Evolutionary conservation across 2,888 invertebrate species (phyloP).

Genomic region (Anthoptus insignis): DNA sequence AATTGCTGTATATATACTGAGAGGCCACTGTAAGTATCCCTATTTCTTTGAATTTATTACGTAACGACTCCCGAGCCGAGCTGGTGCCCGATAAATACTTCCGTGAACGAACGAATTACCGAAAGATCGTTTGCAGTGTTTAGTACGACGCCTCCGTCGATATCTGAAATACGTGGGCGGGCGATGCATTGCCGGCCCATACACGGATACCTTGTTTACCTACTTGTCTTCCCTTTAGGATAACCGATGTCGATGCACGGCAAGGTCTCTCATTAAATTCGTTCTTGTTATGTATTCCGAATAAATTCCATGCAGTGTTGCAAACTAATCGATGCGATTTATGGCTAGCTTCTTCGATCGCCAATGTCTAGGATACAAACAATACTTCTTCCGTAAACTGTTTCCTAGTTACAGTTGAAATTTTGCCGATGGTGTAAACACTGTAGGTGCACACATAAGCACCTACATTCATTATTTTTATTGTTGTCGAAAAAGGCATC

Average conservation of each 20-base stretch:
- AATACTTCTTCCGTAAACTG: conserved; percentile 70
- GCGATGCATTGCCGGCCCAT: conserved; percentile 80
- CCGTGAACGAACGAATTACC: conserved; percentile 76
- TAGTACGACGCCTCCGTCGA: conserved; percentile 75
- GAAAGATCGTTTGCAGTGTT: conserved; percentile 75
- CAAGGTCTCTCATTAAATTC: conserved; percentile 72
- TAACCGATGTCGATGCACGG: conserved; percentile 67
- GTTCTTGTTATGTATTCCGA: conserved; percentile 60
- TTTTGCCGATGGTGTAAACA: conserved; percentile 54
- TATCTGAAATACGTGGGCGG: conserved; percentile 77
- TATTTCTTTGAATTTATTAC: no score
- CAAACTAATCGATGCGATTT: not conserved
- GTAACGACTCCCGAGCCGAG: conserved; percentile 51
- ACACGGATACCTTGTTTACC: conserved; percentile 78
- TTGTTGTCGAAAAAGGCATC: conserved; percentile 70
- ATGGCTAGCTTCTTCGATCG: no score
- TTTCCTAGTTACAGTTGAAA: conserved; percentile 57
- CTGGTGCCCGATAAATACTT: conserved; percentile 69
- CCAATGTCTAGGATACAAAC: no score
- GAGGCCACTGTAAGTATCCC: no score
- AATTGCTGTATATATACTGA: no score
- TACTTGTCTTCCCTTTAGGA: conserved; percentile 81
- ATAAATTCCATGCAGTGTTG: conserved; percentile 55
- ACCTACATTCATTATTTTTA: conserved; percentile 57
- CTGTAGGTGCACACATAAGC: conserved; percentile 62